Evolutionary conservation across 2,113 vertebrate species (phyloP), one percentile per base, ranked within the genome.

Genomic region (Ornithorhynchus anatinus): DNA sequence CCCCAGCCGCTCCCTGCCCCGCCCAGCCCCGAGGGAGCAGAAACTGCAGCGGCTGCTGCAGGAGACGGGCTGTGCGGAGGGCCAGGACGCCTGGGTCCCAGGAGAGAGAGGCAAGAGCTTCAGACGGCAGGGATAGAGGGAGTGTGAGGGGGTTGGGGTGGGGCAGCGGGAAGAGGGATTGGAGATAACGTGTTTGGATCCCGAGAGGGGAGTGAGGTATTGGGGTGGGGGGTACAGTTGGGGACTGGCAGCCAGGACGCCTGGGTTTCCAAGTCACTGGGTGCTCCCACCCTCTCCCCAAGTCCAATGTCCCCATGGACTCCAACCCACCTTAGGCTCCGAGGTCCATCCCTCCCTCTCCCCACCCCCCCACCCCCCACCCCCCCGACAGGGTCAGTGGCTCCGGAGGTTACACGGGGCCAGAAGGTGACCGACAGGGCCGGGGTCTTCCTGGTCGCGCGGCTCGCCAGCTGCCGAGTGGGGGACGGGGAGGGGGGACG

Each of bases 11-110:
- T 7, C 69, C 58, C 57, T 38, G 32, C 61, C 25, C 6, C 57
- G 70, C 52, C 45, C 60, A 42, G 61, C 50, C 62, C 69, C 17
- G 17, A 47, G n/a, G n/a, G n/a, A n/a, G n/a, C n/a, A n/a, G n/a
- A n/a, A 14, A 48, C 23, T 14, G 25, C 10, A 5, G 54, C 22
- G 40, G 14, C 37, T 44, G 6, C 31, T 33, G 17, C 45, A 29
- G 45, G 25, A 16, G 45, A 22, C 25, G 23, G 29, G 44, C 56
- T 47, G 19, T 68, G 59, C 60, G 53, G 37, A 25, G 57, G 58
- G 27, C 63, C 64, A 51, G 43, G 10, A 27, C 19, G 7, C 23
- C 25, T 16, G 15, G 23, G 35, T 39, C 14, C 22, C 36, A n/a
- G 31, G 29, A 12, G 25, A 59, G 19, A 13, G 48, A 16, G 19